Conservation (phyloP, 2,797 vertebrate genomes). For the Brachymystax lenok region DNA sequence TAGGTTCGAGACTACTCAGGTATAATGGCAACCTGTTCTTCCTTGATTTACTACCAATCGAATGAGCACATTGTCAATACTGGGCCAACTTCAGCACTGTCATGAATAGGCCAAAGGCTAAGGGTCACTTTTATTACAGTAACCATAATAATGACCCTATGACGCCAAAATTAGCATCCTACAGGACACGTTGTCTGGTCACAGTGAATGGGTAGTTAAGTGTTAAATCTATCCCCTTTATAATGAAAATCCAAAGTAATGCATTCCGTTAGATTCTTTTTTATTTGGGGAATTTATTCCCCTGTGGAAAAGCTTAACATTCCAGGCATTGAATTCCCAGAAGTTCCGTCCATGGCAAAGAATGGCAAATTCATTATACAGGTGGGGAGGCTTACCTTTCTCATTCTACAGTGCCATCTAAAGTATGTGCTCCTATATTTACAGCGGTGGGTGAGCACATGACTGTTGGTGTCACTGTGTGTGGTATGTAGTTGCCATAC, state of each 20-base stretch:
- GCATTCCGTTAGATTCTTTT: slow-evolving; percentile 4
- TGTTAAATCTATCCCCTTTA: neutral
- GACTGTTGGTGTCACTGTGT: neutral
- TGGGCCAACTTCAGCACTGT: no score
- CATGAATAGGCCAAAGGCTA: no score
- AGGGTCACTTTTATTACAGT: no score
- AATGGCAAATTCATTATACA: slow-evolving; percentile 33
- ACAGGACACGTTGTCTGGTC: neutral
- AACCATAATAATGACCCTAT: no score
- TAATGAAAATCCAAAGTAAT: neutral
- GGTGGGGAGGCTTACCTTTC: slow-evolving; percentile 15
- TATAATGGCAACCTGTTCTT: no score
- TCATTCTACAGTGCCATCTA: neutral
- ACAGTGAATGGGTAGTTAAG: neutral
- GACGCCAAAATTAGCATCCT: neutral
- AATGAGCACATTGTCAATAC: no score
- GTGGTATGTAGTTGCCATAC: neutral
- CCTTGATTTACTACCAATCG: no score
- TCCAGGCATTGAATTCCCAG: slow-evolving; percentile 53
- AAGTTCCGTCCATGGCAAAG: slow-evolving; percentile 39
- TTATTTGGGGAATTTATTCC: slow-evolving; percentile 26
- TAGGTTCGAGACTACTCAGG: no score
- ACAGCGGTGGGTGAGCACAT: neutral
- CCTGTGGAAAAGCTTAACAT: slow-evolving; percentile 50
- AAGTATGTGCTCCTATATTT: neutral